These are phyloP conservation scores for Ridgeia piscesae DNA, from an alignment of 1,140 invertebrate species.

Conservation along the genomic window DNA sequence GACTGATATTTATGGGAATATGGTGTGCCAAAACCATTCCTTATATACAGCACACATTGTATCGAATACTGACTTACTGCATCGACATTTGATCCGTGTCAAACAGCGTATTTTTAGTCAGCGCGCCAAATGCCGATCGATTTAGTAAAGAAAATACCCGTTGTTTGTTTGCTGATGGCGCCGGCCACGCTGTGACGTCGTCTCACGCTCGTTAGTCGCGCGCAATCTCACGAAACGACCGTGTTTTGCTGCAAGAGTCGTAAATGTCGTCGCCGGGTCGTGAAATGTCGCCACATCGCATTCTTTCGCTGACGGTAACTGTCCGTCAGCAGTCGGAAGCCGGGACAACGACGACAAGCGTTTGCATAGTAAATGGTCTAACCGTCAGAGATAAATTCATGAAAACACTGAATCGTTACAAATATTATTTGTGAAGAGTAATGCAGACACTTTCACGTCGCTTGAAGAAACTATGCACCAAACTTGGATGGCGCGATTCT, in stretches of 20 bases:
- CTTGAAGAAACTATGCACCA: too few relatives aligned
- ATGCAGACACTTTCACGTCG: too few relatives aligned
- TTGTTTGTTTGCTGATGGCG: background rate
- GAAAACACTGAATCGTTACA: too few relatives aligned
- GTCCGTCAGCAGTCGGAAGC: background rate
- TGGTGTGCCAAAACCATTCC: too few relatives aligned
- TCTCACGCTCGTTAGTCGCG: background rate
- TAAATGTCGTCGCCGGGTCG: background rate
- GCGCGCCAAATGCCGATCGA: background rate
- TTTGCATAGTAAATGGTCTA: too few relatives aligned
- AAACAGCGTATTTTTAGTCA: background rate
- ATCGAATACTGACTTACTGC: background rate
- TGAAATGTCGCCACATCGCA: too few relatives aligned
- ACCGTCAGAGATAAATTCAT: too few relatives aligned
- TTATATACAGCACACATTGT: background rate
- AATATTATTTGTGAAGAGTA: too few relatives aligned
- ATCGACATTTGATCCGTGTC: background rate
- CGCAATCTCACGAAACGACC: background rate
- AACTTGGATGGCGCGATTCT: too few relatives aligned
- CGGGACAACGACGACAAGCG: background rate
- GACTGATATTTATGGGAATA: background rate
- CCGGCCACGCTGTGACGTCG: background rate
- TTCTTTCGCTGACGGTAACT: background rate
- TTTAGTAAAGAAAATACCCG: background rate
- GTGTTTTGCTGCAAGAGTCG: background rate